Evolutionary conservation across 2,113 vertebrate species (phyloP), one percentile per base, ranked within the genome.

Genomic region (Pelobates fuscus): DNA sequence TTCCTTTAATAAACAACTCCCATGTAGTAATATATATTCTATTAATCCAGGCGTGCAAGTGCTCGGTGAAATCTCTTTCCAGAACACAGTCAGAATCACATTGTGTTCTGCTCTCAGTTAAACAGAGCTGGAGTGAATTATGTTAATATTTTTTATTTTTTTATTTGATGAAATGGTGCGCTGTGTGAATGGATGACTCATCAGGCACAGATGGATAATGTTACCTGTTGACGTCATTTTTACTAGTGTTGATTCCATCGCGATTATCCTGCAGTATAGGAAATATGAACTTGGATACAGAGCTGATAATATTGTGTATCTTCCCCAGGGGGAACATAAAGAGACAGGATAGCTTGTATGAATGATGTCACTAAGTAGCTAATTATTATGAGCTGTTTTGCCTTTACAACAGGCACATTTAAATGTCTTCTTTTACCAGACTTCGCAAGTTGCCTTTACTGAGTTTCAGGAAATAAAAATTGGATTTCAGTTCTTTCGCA

Each of bases 141-240:
- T 58, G n/a, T 21, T 58, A 59, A 44, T 67, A 32, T 29, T 67
- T 27, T 43, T 7, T n/a, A n/a, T n/a, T n/a, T 15, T 46, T n/a
- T 59, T 52, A 46, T 76, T 76, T 60, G 24, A 74, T 76, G 26
- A 76, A 67, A 76, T 57, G 32, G 29, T 55, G 52, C 8, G 30
- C 65, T 27, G 7, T 8, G 24, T 57, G 61, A 57, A 71, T 58
- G 23, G 55, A 59, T 76, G 72, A 76, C 54, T 76, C 72, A 76
- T 23, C 52, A 67, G 24, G 63, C 54, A 25, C 72, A 76, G 63
- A 66, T 74, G 72, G 63, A 67, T 67, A 67, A 76, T 59, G 52
- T 67, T 67, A 67, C 72, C 24, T 25, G 58, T 30, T 76, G 72
- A 76, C 54, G 72, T 67, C 63, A 76, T 32, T 46, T 76, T 67